phyloP scores from a whole-genome alignment of 2,888 invertebrate genomes.

The Acanthosoma haemorrhoidale region DNA sequence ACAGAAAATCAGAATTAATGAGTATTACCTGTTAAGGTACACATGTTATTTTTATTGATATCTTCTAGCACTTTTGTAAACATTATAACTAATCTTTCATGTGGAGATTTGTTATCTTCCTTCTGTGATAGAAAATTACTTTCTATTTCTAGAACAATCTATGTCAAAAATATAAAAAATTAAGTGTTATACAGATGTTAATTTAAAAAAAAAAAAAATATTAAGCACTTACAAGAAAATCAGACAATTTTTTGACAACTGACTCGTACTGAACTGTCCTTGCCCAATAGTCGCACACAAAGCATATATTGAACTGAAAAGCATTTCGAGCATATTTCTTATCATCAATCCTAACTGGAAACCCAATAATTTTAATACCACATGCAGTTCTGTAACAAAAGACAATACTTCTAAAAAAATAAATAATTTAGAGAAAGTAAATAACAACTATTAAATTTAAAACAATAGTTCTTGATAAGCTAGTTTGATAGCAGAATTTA shows the following conservation, averaged over 20 bases:
- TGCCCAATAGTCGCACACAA: slow-evolving; percentile 85
- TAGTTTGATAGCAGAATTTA: too few species aligned
- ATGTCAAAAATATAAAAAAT: slow-evolving; percentile 34
- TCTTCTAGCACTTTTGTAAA: slow-evolving; percentile 73
- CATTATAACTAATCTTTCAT: slow-evolving; percentile 64
- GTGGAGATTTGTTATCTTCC: slow-evolving; percentile 45
- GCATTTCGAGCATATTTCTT: slow-evolving; percentile 87
- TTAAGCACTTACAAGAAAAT: slow-evolving; percentile 66
- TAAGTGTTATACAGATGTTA: background rate
- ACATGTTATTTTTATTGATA: slow-evolving; percentile 72
- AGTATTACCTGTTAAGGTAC: slow-evolving; percentile 60
- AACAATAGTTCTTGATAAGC: too few species aligned
- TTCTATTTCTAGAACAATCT: slow-evolving; percentile 81
- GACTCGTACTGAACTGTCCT: slow-evolving; percentile 89
- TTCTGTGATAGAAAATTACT: slow-evolving; percentile 73
- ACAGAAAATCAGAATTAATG: too few species aligned
- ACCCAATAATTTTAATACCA: slow-evolving; percentile 85
- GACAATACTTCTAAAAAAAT: too few species aligned
- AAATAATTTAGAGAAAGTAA: too few species aligned
- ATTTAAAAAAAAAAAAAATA: background rate
- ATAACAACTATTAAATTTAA: too few species aligned
- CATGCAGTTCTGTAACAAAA: slow-evolving; percentile 58
- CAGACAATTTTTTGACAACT: slow-evolving; percentile 87
- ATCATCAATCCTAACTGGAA: slow-evolving; percentile 83
- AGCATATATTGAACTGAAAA: slow-evolving; percentile 92